Evolutionary conservation across 2,797 vertebrate genomes (phyloP).

Genomic region (Etheostoma perlongum): DNA sequence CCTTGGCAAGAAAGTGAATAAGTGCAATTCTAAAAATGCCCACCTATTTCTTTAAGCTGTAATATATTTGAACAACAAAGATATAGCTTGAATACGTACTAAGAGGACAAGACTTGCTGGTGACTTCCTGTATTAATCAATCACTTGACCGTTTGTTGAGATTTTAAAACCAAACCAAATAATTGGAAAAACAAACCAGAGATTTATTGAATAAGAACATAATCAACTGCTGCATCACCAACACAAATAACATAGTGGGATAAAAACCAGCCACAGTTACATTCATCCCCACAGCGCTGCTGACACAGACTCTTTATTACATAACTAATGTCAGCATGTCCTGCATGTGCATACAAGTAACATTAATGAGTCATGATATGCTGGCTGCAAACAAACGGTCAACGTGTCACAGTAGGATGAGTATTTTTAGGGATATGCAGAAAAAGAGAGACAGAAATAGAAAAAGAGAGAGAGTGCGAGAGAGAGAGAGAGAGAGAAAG

Average conservation of each 20-base stretch:
- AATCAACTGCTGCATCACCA: constrained; percentile 1
- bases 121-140: neutral
- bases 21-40: neutral
- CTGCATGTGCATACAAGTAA: constrained; percentile 29
- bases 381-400: constrained; percentile 43
- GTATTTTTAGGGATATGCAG: constrained; percentile 35
- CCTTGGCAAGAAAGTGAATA: neutral
- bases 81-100: neutral
- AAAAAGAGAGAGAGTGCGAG: neutral
- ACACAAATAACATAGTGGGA: neutral
- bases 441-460: neutral
- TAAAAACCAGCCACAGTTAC: neutral
- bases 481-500: neutral
- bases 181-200: neutral
- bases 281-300: constrained; percentile 25
- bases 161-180: neutral
- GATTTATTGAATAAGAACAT: neutral
- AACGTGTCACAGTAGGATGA: constrained; percentile 28
- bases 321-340: constrained; percentile 49
- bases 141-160: neutral
- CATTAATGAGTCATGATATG: constrained; percentile 62
- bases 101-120: neutral
- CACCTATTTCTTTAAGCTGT: neutral
- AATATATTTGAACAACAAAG: neutral
- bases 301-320: constrained; percentile 53